A percentile compares a stretch with the other conserved stretches of the same genome.
These are phyloP conservation scores for Panagrolaimus sp. DNA, from an alignment of 1,140 invertebrate genomes.

Conservation along the genomic window DNA sequence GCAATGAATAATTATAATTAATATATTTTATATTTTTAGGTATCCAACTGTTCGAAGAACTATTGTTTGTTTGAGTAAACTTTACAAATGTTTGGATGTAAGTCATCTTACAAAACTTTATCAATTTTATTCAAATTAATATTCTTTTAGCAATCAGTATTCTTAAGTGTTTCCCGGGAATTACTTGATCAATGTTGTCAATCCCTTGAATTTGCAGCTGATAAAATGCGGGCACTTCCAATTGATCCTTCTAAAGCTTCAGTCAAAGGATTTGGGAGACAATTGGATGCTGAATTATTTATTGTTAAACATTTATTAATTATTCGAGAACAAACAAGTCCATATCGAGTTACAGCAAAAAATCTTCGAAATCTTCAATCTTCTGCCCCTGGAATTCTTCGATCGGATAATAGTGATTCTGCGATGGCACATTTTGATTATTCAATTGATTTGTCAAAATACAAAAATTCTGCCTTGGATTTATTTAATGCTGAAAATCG, in stretches of 20 bases:
- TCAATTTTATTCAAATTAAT: slow-evolving; percentile 14
- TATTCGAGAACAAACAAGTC: slow-evolving; percentile 90
- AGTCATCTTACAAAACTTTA: slow-evolving; percentile 48
- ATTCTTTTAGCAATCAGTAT: slow-evolving; percentile 72
- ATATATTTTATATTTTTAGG: too few species aligned
- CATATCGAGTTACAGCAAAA: slow-evolving; percentile 70
- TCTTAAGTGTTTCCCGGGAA: slow-evolving; percentile 91
- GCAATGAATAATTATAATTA: too few species aligned
- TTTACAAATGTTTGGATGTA: slow-evolving; percentile 86
- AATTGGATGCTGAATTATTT: slow-evolving; percentile 87
- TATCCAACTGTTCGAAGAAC: slow-evolving; percentile 87
- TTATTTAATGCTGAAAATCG: slow-evolving; percentile 49
- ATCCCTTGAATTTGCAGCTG: slow-evolving; percentile 74
- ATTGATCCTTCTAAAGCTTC: slow-evolving; percentile 25
- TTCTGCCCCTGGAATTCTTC: too few species aligned
- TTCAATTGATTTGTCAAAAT: slow-evolving; percentile 52
- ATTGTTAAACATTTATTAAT: slow-evolving; percentile 96
- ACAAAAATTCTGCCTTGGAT: slow-evolving; percentile 40
- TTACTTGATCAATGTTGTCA: slow-evolving; percentile 82
- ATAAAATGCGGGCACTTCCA: slow-evolving; percentile 60
- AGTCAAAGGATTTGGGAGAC: slow-evolving; percentile 30
- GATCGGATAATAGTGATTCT: background rate
- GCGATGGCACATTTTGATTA: slow-evolving; percentile 46
- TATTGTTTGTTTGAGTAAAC: slow-evolving; percentile 83
- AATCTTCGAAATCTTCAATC: slow-evolving; percentile 17